phyloP scores from a whole-genome alignment of 2,888 invertebrate genomes.

The Synanthedon vespiformis region DNA sequence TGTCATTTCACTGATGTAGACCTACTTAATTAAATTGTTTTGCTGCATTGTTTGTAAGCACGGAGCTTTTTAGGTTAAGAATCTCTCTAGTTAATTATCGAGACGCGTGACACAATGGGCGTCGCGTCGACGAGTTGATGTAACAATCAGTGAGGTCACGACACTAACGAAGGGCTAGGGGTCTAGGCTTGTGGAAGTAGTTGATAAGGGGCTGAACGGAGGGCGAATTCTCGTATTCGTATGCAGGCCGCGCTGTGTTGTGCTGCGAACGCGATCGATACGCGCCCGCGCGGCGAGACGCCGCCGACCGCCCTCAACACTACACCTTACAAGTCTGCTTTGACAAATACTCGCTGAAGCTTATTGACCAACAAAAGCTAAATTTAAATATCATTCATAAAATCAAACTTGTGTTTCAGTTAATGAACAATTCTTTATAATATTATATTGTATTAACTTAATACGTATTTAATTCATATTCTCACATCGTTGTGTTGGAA shows the following conservation, averaged over 20 bases:
- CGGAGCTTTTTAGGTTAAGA: too few species aligned
- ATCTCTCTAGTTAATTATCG: conserved; percentile 1
- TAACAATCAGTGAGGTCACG: conserved; percentile 44
- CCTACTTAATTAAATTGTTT: too few species aligned
- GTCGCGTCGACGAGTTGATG: conserved; percentile 20
- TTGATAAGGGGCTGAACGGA: conserved; percentile 52
- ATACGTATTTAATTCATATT: too few species aligned
- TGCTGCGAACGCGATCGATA: conserved; percentile 47
- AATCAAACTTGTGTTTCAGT: too few species aligned
- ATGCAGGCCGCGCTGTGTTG: conserved; percentile 60
- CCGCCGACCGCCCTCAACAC: conserved; percentile 29
- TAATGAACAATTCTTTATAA: too few species aligned
- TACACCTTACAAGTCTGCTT: conserved; percentile 39
- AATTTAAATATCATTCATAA: conserved; percentile 11
- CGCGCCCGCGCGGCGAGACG: conserved; percentile 60
- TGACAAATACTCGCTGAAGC: conserved; percentile 38
- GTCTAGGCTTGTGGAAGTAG: conserved; percentile 46
- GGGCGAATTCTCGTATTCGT: conserved; percentile 57
- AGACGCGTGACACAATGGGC: conserved; percentile 2
- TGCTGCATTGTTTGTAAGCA: too few species aligned
- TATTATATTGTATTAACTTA: too few species aligned
- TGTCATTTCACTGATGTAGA: too few species aligned
- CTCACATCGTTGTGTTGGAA: too few species aligned
- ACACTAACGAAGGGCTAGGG: conserved; percentile 45
- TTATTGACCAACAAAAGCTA: conserved; percentile 19